Evolutionary conservation across 2,888 invertebrate species (phyloP).

Genomic region (Anorthoa munda): DNA sequence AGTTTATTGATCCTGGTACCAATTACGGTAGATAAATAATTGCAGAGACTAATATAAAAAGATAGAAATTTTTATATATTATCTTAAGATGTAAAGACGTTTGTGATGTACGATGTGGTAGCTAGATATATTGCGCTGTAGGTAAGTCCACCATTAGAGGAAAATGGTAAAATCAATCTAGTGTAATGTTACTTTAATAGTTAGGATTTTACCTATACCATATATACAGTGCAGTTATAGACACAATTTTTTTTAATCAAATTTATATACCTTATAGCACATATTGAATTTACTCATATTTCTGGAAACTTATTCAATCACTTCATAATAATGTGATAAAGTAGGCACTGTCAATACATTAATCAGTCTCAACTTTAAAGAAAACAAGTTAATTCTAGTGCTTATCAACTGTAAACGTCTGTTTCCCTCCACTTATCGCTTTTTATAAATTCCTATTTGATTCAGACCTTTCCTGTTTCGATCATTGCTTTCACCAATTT

Average conservation of each 20-base stretch:
- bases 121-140: constrained; percentile 10
- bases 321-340: background rate
- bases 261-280: background rate
- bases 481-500: constrained; percentile 57
- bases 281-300: background rate
- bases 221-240: background rate
- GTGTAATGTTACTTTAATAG: background rate
- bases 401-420: constrained; percentile 16
- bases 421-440: constrained; percentile 32
- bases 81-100: constrained; percentile 10
- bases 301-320: background rate
- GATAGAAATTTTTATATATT: constrained; percentile 25
- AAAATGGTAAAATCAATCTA: background rate
- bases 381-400: constrained; percentile 27
- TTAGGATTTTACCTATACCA: background rate
- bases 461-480: constrained; percentile 42
- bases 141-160: background rate
- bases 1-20: constrained; percentile 60
- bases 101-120: constrained; percentile 12
- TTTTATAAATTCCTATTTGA: constrained; percentile 45
- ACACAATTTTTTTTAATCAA: background rate
- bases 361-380: constrained; percentile 2
- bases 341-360: background rate
- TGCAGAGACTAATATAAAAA: constrained; percentile 28
- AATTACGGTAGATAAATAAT: constrained; percentile 56